Evolutionary conservation across 2,888 invertebrate genomes (phyloP).

Genomic region (Amblyjoppa fuscipennis): DNA sequence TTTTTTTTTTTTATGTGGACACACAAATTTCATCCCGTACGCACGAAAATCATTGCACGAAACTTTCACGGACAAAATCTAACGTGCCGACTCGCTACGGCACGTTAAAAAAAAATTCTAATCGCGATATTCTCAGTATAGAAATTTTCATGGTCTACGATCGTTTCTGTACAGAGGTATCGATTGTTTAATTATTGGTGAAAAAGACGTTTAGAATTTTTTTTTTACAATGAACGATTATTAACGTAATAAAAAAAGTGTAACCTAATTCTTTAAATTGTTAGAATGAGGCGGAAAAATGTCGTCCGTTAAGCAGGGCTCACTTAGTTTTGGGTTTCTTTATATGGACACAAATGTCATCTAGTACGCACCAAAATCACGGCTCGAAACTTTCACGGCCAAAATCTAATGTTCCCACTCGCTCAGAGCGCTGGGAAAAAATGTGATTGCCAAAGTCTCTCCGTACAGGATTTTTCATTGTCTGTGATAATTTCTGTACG

Average conservation of each 20-base stretch:
- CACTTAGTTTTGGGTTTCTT: conserved; percentile 6
- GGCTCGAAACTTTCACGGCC: conserved; percentile 31
- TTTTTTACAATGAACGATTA: too few relatives aligned
- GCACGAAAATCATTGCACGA: background rate
- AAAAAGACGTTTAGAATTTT: background rate
- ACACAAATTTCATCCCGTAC: conserved; percentile 8
- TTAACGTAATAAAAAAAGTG: too few relatives aligned
- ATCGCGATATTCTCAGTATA: background rate
- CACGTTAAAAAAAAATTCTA: background rate
- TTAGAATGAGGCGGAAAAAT: conserved; percentile 44
- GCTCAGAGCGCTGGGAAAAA: background rate
- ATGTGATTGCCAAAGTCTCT: too few relatives aligned
- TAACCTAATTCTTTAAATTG: too few relatives aligned
- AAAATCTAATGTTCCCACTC: background rate
- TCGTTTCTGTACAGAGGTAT: too few relatives aligned
- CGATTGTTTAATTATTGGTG: background rate
- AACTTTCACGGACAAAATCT: conserved; percentile 28
- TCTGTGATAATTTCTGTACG: background rate
- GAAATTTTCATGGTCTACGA: background rate
- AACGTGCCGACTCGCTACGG: background rate
- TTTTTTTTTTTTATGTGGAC: conserved; percentile 37
- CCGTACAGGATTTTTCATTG: background rate
- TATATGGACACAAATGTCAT: conserved; percentile 34
- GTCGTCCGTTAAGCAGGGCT: conserved; percentile 64
- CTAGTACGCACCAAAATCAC: background rate